Evolutionary conservation across 2,888 invertebrate species (phyloP).

Genomic region (Helleia helle): DNA sequence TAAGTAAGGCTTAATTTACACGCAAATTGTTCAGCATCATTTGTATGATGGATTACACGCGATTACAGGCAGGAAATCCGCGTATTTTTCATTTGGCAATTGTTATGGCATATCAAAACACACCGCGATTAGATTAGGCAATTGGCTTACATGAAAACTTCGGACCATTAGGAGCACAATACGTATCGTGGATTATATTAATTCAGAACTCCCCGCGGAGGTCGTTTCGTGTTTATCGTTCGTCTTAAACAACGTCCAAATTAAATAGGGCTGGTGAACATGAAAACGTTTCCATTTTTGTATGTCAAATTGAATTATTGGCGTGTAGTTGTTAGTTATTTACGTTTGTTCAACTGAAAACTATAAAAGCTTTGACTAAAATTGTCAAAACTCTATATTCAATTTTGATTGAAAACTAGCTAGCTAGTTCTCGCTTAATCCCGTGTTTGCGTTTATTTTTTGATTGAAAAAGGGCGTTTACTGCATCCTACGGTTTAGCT

Average conservation of each 20-base stretch:
- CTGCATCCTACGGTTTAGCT: conserved; percentile 8
- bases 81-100: conserved; percentile 70
- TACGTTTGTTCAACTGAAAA: conserved; percentile 9
- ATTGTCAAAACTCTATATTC: conserved; percentile 12
- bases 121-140: conserved; percentile 64
- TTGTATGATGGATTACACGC: conserved; percentile 64
- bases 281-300: not conserved
- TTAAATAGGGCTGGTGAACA: conserved; percentile 30
- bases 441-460: conserved; percentile 12
- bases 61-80: conserved; percentile 66
- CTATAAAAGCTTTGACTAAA: conserved; percentile 11
- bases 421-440: conserved; percentile 11
- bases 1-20: conserved; percentile 37
- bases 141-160: conserved; percentile 66
- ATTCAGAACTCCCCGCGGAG: conserved; percentile 44
- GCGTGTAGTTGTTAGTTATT: conserved; percentile 9
- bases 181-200: conserved; percentile 50
- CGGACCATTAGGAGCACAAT: conserved; percentile 46
- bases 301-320: conserved; percentile 10
- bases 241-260: conserved; percentile 43
- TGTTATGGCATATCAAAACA: conserved; percentile 46
- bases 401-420: conserved; percentile 14
- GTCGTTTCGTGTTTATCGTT: conserved; percentile 46
- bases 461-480: conserved; percentile 11
- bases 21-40: conserved; percentile 30